Evolutionary conservation across 2,888 invertebrate genomes (phyloP), one percentile per base, ranked within the genome.

Genomic region (Polydrusus tereticollis): DNA sequence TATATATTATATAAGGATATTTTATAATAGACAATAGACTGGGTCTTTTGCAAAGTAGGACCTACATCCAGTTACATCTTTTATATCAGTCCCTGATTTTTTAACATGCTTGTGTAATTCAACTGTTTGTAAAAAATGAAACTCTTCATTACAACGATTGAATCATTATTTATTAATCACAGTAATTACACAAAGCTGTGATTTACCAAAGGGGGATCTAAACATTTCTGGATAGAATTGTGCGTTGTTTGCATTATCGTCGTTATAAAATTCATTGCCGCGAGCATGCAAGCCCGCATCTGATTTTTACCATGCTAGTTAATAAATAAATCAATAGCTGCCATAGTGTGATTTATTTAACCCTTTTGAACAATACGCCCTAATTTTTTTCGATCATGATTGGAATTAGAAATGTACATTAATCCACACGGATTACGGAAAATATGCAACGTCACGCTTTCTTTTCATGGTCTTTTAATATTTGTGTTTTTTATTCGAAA

Each of bases 281-380:
- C 45, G n/a, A n/a, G n/a, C n/a, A n/a, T n/a, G n/a, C n/a, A 21
- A 10, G 21, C 52, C 65, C 20, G 14, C 41, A 57, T 16, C 26
- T n/a, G 14, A 21, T 8, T 66, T 66, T 26, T 55, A 41, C 18
- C 43, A 16, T 36, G 21, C 20, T 50, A 50, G 36, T 68, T 20
- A 60, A 60, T 52, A 68, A 60, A 59, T 60, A 68, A 60, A 59
- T 60, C 59, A 47, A 68, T 68, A 50, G 33, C 14, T n/a, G 23
- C 47, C 2, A 26, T 1, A 50, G 59, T 38, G 26, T 12, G 47
- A 26, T 59, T 20, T 26, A 20, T 26, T 60, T 68, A 68, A 60
- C 67, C 38, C 67, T 68, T 68, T 60, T 21, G 38, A 45, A 66
- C 45, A 67, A 68, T 38, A 45, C 50, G 36, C 50, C 57, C 59